Base-by-base conservation (phyloP, 2,888 invertebrate species). In the Anarsia innoxiella region DNA sequence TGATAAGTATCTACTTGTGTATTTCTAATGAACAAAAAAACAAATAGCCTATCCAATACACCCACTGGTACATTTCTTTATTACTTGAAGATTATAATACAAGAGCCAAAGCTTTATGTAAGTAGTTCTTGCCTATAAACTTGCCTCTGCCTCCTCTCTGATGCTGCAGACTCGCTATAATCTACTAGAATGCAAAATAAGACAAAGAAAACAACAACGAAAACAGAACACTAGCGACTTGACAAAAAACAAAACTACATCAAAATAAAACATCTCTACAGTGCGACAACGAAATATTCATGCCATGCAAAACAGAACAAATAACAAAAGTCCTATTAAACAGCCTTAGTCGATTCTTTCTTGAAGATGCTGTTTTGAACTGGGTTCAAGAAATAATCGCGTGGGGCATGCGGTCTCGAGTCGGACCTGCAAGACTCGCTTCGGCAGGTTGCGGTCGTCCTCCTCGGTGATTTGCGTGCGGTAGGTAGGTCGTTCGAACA, bases 381-480 rank as follows among this genome's bases (percentile, higher is more conserved):
- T 2, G n/a, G n/a, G n/a, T 3, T 23, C 23, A 23, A 23, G 10
- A 12, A 27, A 2, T 3, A 27, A 10, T 27, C 23, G 16, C 23
- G n/a, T n/a, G n/a, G n/a, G n/a, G n/a, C n/a, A n/a, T n/a, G n/a
- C n/a, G n/a, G n/a, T 90, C 83, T 57, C 49, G 52, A 58, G 45
- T 51, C 65, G 73, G 82, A 89, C 96, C 96, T 94, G 94, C 61
- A 97, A 87, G 59, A 97, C 95, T 63, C 94, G 92, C 82, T 96
- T 96, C 51, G 96, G 96, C 60, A 96, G 88, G 79, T 95, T 95
- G 63, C 96, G 89, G 87, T 96, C 96, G 71, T 96, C 96, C 79
- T 96, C 96, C 80, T 96, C 96, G 28, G 96, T 96, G 80, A 97
- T 96, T 86, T 96, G 96, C 35, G 96, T 95, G 66, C 95, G 91